Conservation (phyloP, 1,140 invertebrate genomes). For the Zaprionus davidi region DNA sequence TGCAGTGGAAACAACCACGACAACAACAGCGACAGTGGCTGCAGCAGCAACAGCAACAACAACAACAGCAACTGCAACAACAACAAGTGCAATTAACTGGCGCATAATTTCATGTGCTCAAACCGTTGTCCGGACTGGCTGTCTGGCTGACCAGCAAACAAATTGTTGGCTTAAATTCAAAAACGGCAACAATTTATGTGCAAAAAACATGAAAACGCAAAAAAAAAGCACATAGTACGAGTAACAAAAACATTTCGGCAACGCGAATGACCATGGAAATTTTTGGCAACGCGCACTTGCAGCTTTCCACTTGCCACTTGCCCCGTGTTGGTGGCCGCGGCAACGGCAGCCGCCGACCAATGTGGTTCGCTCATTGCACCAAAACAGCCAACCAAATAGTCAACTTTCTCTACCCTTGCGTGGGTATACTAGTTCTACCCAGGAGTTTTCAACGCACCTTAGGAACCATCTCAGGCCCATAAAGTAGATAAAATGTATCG, state of each 20-base stretch:
- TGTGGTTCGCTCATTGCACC: slow-evolving; percentile 65
- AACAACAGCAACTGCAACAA: slow-evolving; percentile 27
- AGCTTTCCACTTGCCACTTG: slow-evolving; percentile 4
- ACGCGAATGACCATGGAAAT: slow-evolving; percentile 56
- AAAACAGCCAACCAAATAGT: slow-evolving; percentile 50
- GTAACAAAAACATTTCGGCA: slow-evolving; percentile 21
- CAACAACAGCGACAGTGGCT: slow-evolving; percentile 15
- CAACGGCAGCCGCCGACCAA: slow-evolving; percentile 31
- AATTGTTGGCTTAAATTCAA: slow-evolving; percentile 81
- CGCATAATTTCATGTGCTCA: slow-evolving; percentile 52
- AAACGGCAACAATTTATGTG: slow-evolving; percentile 78
- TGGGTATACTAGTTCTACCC: no score
- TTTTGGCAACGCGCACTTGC: slow-evolving; percentile 46
- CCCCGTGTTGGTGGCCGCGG: neutral
- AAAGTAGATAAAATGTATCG: no score
- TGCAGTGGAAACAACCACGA: slow-evolving; percentile 1
- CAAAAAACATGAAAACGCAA: slow-evolving; percentile 36
- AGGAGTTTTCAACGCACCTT: no score
- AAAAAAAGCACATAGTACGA: slow-evolving; percentile 30
- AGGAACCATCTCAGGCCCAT: no score
- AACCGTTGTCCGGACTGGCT: slow-evolving; percentile 18
- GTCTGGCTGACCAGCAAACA: slow-evolving; percentile 73
- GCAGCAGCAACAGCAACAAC: slow-evolving; percentile 18
- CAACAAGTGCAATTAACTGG: slow-evolving; percentile 71
- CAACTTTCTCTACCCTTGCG: slow-evolving; percentile 19